phyloP scores from a whole-genome alignment of 2,888 invertebrate species.

The Prosapia bicincta region DNA sequence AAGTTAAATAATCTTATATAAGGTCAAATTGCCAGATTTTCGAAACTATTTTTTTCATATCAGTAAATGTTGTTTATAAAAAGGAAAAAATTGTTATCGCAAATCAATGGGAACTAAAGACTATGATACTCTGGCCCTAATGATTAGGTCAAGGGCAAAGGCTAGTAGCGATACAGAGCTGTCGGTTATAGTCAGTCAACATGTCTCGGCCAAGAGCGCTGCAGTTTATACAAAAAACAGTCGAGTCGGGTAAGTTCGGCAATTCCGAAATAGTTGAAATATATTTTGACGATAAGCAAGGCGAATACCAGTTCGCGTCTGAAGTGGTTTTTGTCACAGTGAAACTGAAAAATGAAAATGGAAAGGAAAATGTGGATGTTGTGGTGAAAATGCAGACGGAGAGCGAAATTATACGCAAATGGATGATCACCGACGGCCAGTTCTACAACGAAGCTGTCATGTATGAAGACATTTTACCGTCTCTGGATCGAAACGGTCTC shows the following conservation, averaged over 20 bases:
- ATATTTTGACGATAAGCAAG: neutral
- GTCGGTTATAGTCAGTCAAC: too few relatives aligned
- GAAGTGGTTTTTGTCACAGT: conserved; percentile 29
- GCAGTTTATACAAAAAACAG: neutral
- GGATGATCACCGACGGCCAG: conserved; percentile 17
- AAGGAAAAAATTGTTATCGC: too few relatives aligned
- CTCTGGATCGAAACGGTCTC: conserved; percentile 18
- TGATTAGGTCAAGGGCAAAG: too few relatives aligned
- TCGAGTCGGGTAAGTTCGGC: neutral
- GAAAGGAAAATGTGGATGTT: conserved; percentile 10
- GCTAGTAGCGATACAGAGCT: too few relatives aligned
- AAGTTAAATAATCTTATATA: too few relatives aligned
- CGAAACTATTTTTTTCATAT: too few relatives aligned
- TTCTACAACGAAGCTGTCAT: conserved; percentile 35
- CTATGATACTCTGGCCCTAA: too few relatives aligned
- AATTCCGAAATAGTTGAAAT: neutral
- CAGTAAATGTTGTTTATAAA: too few relatives aligned
- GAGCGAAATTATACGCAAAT: neutral
- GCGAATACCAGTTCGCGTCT: conserved; percentile 31
- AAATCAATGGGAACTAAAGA: too few relatives aligned
- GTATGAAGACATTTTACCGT: conserved; percentile 35
- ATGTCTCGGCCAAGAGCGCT: neutral
- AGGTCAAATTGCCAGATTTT: too few relatives aligned
- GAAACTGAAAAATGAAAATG: neutral
- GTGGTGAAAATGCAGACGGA: conserved; percentile 30